Percentiles rank a stretch among this genome's conserved stretches.
phyloP scores from a whole-genome alignment of 53 echinoderm and acorn worm species.

The Antedon mediterranea region DNA sequence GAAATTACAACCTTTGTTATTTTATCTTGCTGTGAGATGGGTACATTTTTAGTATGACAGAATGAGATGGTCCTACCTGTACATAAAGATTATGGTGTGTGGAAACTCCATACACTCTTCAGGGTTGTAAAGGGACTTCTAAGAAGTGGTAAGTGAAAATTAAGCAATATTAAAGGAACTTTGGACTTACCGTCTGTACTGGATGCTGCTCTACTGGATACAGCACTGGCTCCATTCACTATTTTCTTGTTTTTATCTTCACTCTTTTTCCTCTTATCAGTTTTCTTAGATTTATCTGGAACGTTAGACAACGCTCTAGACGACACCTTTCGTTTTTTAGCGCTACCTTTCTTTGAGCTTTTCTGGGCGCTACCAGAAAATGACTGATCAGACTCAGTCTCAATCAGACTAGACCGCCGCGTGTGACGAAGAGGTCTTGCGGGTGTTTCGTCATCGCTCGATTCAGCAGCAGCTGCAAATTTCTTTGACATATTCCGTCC shows the following conservation, averaged over 20 bases:
- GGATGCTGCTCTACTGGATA: neutral
- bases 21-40: too few species aligned
- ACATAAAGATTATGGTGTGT: too few species aligned
- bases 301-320: neutral
- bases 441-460: conserved; percentile 3
- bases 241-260: neutral
- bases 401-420: neutral
- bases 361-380: neutral
- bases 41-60: too few species aligned
- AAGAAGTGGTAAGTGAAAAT: too few species aligned
- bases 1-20: too few species aligned
- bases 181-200: neutral
- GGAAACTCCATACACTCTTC: too few species aligned
- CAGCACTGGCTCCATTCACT: neutral
- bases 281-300: neutral
- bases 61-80: too few species aligned
- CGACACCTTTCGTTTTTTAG: neutral
- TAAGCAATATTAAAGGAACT: too few species aligned
- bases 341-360: neutral
- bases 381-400: neutral
- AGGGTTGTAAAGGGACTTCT: too few species aligned
- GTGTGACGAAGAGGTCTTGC: neutral
- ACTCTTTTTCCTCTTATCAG: neutral
- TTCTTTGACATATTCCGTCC: conserved; percentile 10
- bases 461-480: conserved; percentile 13